phyloP scores from a whole-genome alignment of 2,797 vertebrate genomes.

The Rhodeus uyekii region DNA sequence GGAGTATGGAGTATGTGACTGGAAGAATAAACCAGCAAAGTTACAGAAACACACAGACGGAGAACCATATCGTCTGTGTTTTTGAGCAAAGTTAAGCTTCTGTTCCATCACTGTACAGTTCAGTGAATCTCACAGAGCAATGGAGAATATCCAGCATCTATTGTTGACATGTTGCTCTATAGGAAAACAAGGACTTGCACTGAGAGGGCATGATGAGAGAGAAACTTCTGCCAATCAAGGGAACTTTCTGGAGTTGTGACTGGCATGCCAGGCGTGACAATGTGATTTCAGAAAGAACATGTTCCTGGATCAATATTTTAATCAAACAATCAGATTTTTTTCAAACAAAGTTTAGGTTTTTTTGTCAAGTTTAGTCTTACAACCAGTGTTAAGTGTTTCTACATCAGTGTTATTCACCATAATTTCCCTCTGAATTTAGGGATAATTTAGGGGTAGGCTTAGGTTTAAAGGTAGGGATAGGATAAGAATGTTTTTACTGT shows the following conservation, averaged over 20 bases:
- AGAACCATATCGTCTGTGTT: not conserved
- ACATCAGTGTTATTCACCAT: no score
- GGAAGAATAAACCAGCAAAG: not conserved
- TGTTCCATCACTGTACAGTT: not conserved
- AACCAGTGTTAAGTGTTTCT: not conserved
- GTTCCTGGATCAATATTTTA: no score
- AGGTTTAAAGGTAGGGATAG: no score
- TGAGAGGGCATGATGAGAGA: not conserved
- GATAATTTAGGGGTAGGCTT: no score
- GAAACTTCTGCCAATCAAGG: not conserved
- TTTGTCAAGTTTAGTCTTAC: no score
- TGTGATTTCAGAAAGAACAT: no score
- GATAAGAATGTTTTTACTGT: constrained; percentile 16
- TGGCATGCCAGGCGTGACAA: not conserved
- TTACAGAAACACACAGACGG: not conserved
- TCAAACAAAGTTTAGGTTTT: no score
- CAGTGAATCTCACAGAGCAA: not conserved
- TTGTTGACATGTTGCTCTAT: not conserved
- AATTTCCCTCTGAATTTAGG: no score
- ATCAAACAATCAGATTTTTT: no score
- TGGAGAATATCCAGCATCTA: not conserved
- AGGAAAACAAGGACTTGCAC: not conserved
- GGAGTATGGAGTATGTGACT: not conserved
- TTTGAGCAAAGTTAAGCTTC: not conserved
- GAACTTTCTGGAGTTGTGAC: not conserved